Conservation (phyloP, 2,113 vertebrate species). For the Brienomyrus longianalis region DNA sequence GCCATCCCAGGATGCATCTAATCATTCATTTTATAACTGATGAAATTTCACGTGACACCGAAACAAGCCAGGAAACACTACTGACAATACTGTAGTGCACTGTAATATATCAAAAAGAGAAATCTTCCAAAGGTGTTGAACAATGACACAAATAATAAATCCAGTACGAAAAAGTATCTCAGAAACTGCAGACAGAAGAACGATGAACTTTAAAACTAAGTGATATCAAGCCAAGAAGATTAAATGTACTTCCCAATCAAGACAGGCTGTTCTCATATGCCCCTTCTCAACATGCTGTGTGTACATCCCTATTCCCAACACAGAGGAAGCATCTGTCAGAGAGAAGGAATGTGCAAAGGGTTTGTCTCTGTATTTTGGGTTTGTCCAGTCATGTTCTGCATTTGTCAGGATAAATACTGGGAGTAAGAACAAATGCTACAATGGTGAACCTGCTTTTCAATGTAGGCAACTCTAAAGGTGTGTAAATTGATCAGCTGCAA, state of each 20-base stretch:
- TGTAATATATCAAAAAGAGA: neutral
- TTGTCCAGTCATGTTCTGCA: conserved; percentile 33
- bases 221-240: conserved; percentile 2
- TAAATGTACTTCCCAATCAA: neutral
- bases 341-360: neutral
- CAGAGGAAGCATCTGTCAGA: neutral
- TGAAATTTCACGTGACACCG: neutral
- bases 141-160: neutral
- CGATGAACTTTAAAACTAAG: neutral
- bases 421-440: neutral
- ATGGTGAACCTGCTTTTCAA: neutral
- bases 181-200: neutral
- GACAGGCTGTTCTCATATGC: neutral
- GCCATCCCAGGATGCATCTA: neutral
- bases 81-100: neutral
- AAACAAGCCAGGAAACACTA: neutral
- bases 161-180: neutral
- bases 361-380: neutral
- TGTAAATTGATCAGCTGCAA: neutral
- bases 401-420: neutral
- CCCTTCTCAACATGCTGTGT: neutral
- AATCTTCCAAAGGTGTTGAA: neutral
- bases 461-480: neutral
- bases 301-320: neutral
- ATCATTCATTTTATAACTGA: neutral